Conservation (phyloP, 2,888 invertebrate genomes). For the Sthenelais limicola region DNA sequence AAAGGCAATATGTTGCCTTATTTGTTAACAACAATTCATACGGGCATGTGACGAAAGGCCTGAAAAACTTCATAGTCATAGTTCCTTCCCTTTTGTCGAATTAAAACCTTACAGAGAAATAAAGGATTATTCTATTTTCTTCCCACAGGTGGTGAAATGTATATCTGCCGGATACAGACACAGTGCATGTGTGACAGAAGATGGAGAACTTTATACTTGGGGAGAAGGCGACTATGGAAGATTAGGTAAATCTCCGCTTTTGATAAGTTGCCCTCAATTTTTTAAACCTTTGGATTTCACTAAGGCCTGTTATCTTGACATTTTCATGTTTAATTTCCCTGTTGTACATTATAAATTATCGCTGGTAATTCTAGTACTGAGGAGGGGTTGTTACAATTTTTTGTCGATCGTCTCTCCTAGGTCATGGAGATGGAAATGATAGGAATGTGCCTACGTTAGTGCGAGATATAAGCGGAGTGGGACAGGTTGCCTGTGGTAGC, state of each 20-base stretch:
- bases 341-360: no score
- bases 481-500: constrained; percentile 78
- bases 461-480: constrained; percentile 76
- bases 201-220: constrained; percentile 79
- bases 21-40: no score
- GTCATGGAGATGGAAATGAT: constrained; percentile 78
- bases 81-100: no score
- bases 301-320: no score
- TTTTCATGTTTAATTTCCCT: no score
- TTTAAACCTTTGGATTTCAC: no score
- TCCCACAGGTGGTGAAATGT: constrained; percentile 66
- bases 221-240: constrained; percentile 80
- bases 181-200: constrained; percentile 78
- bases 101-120: background rate
- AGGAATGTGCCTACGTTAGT: constrained; percentile 77
- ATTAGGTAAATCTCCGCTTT: constrained; percentile 72
- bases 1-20: no score
- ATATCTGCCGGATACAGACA: constrained; percentile 79
- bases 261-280: background rate
- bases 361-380: no score
- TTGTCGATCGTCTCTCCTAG: constrained; percentile 62
- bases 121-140: background rate
- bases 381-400: no score
- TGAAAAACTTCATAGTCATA: no score
- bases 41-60: no score